Evolutionary conservation across 92 coral and sea anemone genomes (phyloP).

Genomic region (Epizoanthus stellaris): DNA sequence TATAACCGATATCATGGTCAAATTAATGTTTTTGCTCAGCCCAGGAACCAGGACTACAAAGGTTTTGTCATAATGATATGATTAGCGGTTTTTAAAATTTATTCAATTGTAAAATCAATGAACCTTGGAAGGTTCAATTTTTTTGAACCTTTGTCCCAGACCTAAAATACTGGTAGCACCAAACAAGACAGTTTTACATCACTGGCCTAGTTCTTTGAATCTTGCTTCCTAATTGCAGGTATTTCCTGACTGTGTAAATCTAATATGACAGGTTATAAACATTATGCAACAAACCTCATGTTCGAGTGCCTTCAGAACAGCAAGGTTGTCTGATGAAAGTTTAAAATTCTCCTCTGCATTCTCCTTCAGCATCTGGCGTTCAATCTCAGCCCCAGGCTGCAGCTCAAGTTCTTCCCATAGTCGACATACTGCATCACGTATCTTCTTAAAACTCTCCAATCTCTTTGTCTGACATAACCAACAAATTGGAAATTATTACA

Average conservation of each 20-base stretch:
- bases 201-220: no score
- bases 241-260: background rate
- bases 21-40: no score
- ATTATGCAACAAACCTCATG: slow-evolving; percentile 60
- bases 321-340: slow-evolving; percentile 77
- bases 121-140: no score
- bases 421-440: slow-evolving; percentile 60
- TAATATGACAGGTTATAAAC: background rate
- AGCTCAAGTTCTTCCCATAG: slow-evolving; percentile 84
- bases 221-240: background rate
- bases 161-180: no score
- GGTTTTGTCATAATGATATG: no score
- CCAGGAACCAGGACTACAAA: no score
- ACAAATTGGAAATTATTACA: background rate
- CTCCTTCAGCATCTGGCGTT: slow-evolving; percentile 64
- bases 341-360: slow-evolving; percentile 77
- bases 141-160: no score
- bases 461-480: slow-evolving; percentile 62
- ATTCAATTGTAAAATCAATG: no score
- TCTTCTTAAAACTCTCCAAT: slow-evolving; percentile 70
- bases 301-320: slow-evolving; percentile 69
- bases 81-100: no score
- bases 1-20: no score
- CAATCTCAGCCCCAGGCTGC: slow-evolving; percentile 76
- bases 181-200: no score